Base-by-base conservation (phyloP, 2,113 vertebrate species). In the Meles meles region DNA sequence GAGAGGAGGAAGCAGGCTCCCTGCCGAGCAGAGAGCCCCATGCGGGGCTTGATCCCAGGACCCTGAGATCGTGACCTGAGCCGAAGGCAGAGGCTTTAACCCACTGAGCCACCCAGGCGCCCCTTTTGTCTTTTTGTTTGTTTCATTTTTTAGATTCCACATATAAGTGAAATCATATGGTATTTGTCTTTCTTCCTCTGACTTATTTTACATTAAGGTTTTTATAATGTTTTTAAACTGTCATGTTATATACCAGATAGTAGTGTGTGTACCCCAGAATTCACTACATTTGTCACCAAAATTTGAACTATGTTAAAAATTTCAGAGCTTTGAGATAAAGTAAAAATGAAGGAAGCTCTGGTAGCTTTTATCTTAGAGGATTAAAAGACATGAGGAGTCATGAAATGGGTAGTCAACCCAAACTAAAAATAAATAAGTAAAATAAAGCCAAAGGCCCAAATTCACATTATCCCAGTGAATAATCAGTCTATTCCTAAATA, bases 261-360 rank as follows among this genome's bases (percentile, higher is more conserved):
- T 55, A 59, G 67, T 87, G 18, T 61, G 2, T 1, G 21, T 91
- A 61, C 21, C 1, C 27, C 8, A 49, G 25, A 5, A 2, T 77
- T 71, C 0, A 0, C 17, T 83, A 37, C 0, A 27, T 34, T 81
- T 39, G 42, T 21, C 4, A 81, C 2, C n/a, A 71, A 83, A 86
- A 59, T 92, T 25, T 92, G 8, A 76, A 87, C 13, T 37, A 27
- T 2, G 7, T n/a, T 25, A 88, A 47, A 0, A 74, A n/a, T 52
- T 93, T 59, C 12, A 71, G 10, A 87, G 25, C n/a, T 59, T 90
- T 69, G n/a, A 87, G 23, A 1, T 69, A 61, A 67, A 83, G 63
- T 37, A 7, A 92, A 95, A 83, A 65, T 63, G 7, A 79, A 88
- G 6, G 2, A 86, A 82, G 18, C 1, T 5, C 13, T 72, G 6